phyloP scores from a whole-genome alignment of 2,888 invertebrate genomes.

The Drosophila koepferae region DNA sequence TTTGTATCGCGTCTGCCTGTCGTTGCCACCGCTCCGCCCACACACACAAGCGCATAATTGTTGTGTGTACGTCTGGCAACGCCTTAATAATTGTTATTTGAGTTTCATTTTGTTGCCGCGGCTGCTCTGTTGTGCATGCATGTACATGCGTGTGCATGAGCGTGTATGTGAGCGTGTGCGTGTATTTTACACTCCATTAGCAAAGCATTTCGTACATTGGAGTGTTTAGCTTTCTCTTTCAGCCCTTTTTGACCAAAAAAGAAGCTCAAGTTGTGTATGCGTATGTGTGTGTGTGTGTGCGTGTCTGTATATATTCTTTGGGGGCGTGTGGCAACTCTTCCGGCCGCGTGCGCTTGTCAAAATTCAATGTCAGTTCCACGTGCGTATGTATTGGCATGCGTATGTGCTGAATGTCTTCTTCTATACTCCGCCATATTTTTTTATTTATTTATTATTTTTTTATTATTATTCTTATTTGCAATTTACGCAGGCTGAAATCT shows the following conservation, averaged over 20 bases:
- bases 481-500: constrained; percentile 26
- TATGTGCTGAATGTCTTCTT: constrained; percentile 36
- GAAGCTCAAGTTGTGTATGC: constrained; percentile 33
- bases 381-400: constrained; percentile 19
- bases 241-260: constrained; percentile 65
- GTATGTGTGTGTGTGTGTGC: constrained; percentile 4
- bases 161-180: constrained; percentile 38
- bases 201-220: constrained; percentile 62
- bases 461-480: constrained; percentile 23
- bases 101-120: constrained; percentile 74
- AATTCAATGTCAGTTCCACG: constrained; percentile 80
- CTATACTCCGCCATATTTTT: constrained; percentile 68
- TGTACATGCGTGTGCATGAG: constrained; percentile 15
- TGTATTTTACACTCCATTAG: constrained; percentile 73
- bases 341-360: constrained; percentile 66
- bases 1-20: constrained; percentile 68
- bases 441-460: not conserved
- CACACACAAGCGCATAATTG: constrained; percentile 68
- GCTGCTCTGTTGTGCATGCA: not conserved
- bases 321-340: constrained; percentile 51
- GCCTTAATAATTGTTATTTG: constrained; percentile 84
- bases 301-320: constrained; percentile 8
- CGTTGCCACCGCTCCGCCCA: constrained; percentile 66
- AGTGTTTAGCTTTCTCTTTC: constrained; percentile 80
- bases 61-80: constrained; percentile 82